Conservation (phyloP, 2,797 vertebrate genomes). For the Smutsia gigantea region DNA sequence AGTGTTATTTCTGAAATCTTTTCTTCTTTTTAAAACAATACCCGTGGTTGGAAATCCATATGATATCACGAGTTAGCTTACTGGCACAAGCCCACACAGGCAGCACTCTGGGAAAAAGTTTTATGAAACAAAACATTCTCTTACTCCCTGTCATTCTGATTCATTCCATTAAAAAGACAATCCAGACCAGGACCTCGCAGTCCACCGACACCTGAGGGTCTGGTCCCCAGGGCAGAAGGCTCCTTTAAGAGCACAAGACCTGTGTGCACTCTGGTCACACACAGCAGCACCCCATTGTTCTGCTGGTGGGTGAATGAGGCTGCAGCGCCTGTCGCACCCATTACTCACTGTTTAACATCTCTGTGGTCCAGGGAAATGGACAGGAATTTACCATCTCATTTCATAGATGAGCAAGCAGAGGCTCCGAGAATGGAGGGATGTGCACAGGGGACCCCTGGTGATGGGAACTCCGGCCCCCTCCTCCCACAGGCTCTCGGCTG, state of each 20-base stretch:
- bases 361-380: background rate
- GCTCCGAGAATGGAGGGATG: background rate
- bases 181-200: background rate
- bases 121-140: background rate
- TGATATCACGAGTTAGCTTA: background rate
- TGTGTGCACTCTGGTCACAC: background rate
- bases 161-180: background rate
- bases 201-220: background rate
- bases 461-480: background rate
- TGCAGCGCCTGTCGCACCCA: background rate
- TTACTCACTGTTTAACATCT: background rate
- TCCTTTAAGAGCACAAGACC: background rate
- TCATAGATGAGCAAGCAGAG: background rate
- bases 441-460: background rate
- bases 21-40: background rate
- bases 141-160: background rate
- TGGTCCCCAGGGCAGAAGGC: fast-evolving
- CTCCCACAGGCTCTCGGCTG: background rate
- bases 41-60: background rate
- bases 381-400: background rate
- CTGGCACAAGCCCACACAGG: too few species aligned
- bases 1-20: background rate
- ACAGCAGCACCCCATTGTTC: background rate
- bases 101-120: background rate
- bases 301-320: background rate